phyloP scores from a whole-genome alignment of 2,888 invertebrate genomes.

The Icerya purchasi region DNA sequence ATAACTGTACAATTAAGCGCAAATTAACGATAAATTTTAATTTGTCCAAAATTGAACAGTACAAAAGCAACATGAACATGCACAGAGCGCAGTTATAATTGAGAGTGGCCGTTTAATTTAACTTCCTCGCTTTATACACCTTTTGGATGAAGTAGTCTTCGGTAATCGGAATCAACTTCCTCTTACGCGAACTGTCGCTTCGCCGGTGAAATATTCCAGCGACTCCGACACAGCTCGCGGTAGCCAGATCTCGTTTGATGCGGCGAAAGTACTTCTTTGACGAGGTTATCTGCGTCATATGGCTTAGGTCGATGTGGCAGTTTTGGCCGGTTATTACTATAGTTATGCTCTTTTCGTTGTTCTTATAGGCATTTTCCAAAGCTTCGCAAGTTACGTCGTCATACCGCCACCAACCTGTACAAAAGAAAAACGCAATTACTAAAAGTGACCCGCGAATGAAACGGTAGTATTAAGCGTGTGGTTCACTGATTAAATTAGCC shows the following conservation, averaged over 20 bases:
- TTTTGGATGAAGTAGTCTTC: not conserved
- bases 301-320: not conserved
- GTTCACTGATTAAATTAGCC: too few relatives aligned
- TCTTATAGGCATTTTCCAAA: slow-evolving; percentile 58
- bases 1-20: too few relatives aligned
- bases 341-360: slow-evolving; percentile 26
- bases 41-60: too few relatives aligned
- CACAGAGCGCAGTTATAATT: too few relatives aligned
- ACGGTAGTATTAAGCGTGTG: too few relatives aligned
- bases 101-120: too few relatives aligned
- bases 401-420: slow-evolving; percentile 90
- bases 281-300: not conserved
- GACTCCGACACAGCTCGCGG: not conserved
- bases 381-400: slow-evolving; percentile 75
- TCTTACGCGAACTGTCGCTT: not conserved
- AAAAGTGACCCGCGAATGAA: too few relatives aligned
- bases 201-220: not conserved
- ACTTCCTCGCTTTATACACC: slow-evolving; percentile 7
- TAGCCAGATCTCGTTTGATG: not conserved
- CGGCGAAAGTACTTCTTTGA: not conserved
- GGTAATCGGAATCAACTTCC: not conserved
- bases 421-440: too few relatives aligned
- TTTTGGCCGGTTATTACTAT: not conserved
- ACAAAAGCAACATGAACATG: too few relatives aligned
- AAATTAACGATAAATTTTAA: too few relatives aligned